These are phyloP conservation scores for Micropoecilia bifurca DNA, from an alignment of 2,797 vertebrate species.

Conservation along the genomic window DNA sequence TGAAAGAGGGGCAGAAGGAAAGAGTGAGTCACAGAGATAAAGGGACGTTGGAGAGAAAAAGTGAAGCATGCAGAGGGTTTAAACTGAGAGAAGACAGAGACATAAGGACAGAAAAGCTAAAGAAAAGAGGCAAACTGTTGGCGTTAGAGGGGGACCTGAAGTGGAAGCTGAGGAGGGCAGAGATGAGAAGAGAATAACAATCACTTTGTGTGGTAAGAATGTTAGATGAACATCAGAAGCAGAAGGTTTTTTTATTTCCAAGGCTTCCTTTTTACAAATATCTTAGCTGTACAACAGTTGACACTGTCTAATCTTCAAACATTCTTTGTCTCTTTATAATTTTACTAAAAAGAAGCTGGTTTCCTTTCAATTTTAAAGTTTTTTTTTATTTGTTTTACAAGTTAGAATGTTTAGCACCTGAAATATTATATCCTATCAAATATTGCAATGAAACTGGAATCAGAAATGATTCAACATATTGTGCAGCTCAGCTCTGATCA, in stretches of 20 bases:
- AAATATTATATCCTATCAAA: background rate
- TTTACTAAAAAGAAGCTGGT: background rate
- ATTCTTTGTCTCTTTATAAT: background rate
- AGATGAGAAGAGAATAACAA: background rate
- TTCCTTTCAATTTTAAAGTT: background rate
- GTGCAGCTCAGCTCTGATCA: background rate
- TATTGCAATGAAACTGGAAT: background rate
- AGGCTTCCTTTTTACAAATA: background rate
- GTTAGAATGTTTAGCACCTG: background rate
- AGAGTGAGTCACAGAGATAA: slow-evolving; percentile 67
- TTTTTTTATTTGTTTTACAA: background rate
- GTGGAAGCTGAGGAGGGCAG: background rate
- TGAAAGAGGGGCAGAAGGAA: slow-evolving; percentile 59
- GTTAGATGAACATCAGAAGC: background rate
- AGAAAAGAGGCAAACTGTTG: background rate
- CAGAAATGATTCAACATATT: background rate
- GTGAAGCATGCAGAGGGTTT: slow-evolving; percentile 13
- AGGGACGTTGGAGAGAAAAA: slow-evolving; percentile 33
- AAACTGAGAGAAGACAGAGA: slow-evolving; percentile 21
- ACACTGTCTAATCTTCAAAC: background rate
- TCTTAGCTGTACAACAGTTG: background rate
- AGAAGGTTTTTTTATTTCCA: background rate
- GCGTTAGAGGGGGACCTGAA: slow-evolving; percentile 1
- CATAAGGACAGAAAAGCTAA: slow-evolving; percentile 7
- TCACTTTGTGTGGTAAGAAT: background rate